Conservation (phyloP, 2,113 vertebrate genomes). For the Neolamprologus longior region DNA sequence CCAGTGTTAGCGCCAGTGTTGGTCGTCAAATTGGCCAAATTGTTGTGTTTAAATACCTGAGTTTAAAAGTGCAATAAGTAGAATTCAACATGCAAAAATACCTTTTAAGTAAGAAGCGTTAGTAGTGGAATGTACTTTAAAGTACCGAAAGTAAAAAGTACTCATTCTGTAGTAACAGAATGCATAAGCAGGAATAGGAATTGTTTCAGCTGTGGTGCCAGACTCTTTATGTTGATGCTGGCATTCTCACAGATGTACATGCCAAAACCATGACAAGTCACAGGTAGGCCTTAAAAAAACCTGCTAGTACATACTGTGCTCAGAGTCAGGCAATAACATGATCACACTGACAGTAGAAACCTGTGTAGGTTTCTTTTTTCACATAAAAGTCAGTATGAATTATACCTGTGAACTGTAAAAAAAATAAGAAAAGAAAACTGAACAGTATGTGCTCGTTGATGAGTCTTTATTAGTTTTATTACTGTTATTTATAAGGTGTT, state of each 20-base stretch:
- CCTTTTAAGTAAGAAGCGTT: not conserved
- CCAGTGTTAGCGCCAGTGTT: not conserved
- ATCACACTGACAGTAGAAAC: not conserved
- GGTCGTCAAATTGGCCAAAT: not conserved
- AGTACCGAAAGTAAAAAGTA: not conserved
- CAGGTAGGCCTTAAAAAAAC: not conserved
- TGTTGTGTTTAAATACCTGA: not conserved
- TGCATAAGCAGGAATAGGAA: not conserved
- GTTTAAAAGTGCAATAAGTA: not conserved
- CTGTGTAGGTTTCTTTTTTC: rapidly evolving
- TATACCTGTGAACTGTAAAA: not conserved
- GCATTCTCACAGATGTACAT: not conserved
- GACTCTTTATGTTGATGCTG: not conserved
- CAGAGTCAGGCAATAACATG: not conserved
- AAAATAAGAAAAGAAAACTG: rapidly evolving
- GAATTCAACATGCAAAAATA: not conserved
- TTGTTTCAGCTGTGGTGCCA: rapidly evolving
- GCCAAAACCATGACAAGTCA: not conserved
- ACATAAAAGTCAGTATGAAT: not conserved
- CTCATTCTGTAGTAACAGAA: not conserved
- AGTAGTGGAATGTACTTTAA: not conserved
- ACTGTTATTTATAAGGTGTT: not conserved
- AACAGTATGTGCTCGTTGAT: rapidly evolving
- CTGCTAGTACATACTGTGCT: not conserved
- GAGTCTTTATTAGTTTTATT: not conserved